phyloP scores from a whole-genome alignment of 2,888 invertebrate genomes.

The Phyllotreta striolata region DNA sequence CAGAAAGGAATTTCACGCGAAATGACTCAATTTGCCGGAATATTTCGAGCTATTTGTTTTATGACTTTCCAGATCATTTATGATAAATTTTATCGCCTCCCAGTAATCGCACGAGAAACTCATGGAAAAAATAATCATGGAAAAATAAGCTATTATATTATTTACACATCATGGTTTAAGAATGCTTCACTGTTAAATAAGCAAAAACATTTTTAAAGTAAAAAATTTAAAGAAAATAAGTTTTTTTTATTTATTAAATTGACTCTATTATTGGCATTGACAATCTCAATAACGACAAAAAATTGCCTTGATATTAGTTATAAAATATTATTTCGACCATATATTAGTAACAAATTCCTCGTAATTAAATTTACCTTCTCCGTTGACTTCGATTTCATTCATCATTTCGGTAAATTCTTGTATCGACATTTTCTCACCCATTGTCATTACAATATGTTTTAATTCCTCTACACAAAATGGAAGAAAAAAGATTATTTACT shows the following conservation, averaged over 20 bases:
- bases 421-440: constrained; percentile 21
- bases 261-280: background rate
- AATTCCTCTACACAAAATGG: constrained; percentile 7
- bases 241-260: no score
- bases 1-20: constrained; percentile 3
- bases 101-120: no score
- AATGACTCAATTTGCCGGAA: constrained; percentile 10
- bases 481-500: background rate
- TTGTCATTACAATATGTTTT: constrained; percentile 18
- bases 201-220: background rate
- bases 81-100: no score
- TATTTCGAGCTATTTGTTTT: constrained; percentile 13
- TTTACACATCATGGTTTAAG: no score
- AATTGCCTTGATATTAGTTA: background rate
- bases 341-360: constrained; percentile 24
- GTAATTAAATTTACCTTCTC: constrained; percentile 22
- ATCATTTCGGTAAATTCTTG: constrained; percentile 25
- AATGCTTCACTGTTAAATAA: no score
- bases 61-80: background rate
- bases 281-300: background rate
- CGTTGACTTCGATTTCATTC: constrained; percentile 20
- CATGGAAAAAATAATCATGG: no score
- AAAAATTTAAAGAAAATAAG: constrained; percentile 1
- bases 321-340: constrained; percentile 4
- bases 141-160: no score